Base-by-base conservation (phyloP, 1,140 invertebrate species). In the Scaptomyza graminum region DNA sequence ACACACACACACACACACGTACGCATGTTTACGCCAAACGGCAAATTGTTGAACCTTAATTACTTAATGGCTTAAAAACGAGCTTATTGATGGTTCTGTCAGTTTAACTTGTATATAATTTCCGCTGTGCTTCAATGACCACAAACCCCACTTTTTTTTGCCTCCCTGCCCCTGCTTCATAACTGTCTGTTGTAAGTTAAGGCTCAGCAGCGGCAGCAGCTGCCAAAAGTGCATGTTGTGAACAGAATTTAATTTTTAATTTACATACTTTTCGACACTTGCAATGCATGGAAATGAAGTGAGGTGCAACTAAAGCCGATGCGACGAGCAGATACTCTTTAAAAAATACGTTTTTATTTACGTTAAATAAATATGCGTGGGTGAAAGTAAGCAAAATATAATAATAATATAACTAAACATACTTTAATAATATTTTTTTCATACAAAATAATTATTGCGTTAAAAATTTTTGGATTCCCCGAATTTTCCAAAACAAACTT, bases 21-120 rank as follows among this genome's bases (percentile, higher is more conserved):
- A 39, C 37, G 12, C 28, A 39, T 39, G 37, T 39, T 31, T 4
- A 31, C 7, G 28, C 4, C 28, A 67, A 54, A 41, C 60, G 64
- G 47, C 64, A 81, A 80, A 77, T 85, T 70, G 62, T 73, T 71
- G 39, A 67, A 71, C 55, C 39, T 68, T 81, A 80, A 77, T 85
- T 85, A 77, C 77, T 85, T 87, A 87, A 85, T 85, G 82, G 70
- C 74, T 87, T 85, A 65, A 77, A 85, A 77, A 71, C 74, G 73
- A 70, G 70, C 70, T 61, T 69, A 76, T 76, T 72, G 67, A 46
- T 65, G 51, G 52, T 59, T n/a, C 46, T 62, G 74, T 61, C 75
- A 65, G 66, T 66, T 85, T 74, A 85, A 85, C 55, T 74, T 70
- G 59, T 56, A 55, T 3, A 22, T 65, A 49, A 50, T 31, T 49